phyloP scores from a whole-genome alignment of 2,888 invertebrate species.

The Dynastes maya region DNA sequence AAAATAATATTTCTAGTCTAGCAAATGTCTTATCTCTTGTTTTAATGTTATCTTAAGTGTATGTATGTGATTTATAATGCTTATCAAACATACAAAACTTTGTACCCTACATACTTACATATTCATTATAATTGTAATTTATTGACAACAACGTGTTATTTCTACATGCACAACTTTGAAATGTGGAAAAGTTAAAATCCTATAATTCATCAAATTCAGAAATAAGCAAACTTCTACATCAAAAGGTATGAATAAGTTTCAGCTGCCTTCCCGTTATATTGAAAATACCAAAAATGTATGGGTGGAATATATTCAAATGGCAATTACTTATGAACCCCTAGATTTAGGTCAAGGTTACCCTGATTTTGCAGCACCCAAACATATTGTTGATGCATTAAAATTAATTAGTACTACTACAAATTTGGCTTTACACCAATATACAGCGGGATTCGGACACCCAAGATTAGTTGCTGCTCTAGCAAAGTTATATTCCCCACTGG shows the following conservation, averaged over 20 bases:
- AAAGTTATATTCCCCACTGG: slow-evolving; percentile 86
- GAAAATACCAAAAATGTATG: slow-evolving; percentile 87
- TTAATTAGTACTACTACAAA: slow-evolving; percentile 80
- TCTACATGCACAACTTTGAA: too few relatives aligned
- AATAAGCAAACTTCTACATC: background rate
- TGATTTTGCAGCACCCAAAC: slow-evolving; percentile 89
- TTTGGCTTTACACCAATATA: slow-evolving; percentile 90
- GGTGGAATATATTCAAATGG: slow-evolving; percentile 91
- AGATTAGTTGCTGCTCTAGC: slow-evolving; percentile 87
- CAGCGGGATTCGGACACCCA: slow-evolving; percentile 94
- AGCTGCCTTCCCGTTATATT: slow-evolving; percentile 78
- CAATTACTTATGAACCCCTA: slow-evolving; percentile 86
- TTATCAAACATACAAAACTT: too few relatives aligned
- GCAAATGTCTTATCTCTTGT: background rate
- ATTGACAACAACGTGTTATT: too few relatives aligned
- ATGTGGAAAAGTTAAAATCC: too few relatives aligned
- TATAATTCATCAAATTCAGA: too few relatives aligned
- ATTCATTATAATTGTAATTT: too few relatives aligned
- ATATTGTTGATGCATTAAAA: slow-evolving; percentile 84
- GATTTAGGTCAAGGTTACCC: slow-evolving; percentile 97
- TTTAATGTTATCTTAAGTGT: background rate
- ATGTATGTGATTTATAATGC: too few relatives aligned
- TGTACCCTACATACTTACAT: too few relatives aligned
- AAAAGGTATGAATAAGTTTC: slow-evolving; percentile 72
- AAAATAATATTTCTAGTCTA: too few relatives aligned